Percentiles rank a stretch among this genome's conserved stretches.
Conservation (phyloP, 2,113 vertebrate species). For the Festucalex cinctus region DNA sequence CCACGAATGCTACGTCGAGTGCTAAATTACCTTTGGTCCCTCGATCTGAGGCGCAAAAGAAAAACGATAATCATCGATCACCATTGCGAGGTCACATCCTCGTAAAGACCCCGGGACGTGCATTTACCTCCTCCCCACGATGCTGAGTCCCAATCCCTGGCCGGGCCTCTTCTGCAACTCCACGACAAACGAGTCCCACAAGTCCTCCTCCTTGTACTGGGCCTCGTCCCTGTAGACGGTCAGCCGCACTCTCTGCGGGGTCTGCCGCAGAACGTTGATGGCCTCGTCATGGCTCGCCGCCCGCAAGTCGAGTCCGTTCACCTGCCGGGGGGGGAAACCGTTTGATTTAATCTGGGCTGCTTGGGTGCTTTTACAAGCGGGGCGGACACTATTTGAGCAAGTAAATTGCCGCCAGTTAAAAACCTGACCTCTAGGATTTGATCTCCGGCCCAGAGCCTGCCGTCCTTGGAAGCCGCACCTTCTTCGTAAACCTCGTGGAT, state of each 20-base stretch:
- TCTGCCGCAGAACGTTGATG: constrained; percentile 93
- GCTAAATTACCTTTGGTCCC: constrained; percentile 55
- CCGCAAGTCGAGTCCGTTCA: constrained; percentile 88
- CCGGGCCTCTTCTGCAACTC: constrained; percentile 89
- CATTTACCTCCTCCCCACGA: constrained; percentile 95
- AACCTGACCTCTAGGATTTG: constrained; percentile 89
- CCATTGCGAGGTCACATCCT: no score
- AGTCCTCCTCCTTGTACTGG: constrained; percentile 93
- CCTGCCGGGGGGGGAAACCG: no score
- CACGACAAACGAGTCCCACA: constrained; percentile 85
- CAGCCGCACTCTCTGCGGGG: constrained; percentile 85
- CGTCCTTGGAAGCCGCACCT: constrained; percentile 95
- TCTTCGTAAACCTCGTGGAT: constrained; percentile 98
- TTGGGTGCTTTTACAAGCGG: background rate
- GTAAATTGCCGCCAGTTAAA: background rate
- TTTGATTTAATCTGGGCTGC: no score
- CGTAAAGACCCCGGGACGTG: no score
- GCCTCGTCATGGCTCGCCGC: constrained; percentile 93
- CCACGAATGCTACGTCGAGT: background rate
- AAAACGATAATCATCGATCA: no score
- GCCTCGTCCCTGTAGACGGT: constrained; percentile 89
- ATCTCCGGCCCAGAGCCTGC: constrained; percentile 95
- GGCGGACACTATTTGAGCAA: background rate
- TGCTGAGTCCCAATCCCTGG: constrained; percentile 92
- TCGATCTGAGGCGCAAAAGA: constrained; percentile 41